Base-by-base conservation (phyloP, 2,888 invertebrate genomes). In the Spisula solida region DNA sequence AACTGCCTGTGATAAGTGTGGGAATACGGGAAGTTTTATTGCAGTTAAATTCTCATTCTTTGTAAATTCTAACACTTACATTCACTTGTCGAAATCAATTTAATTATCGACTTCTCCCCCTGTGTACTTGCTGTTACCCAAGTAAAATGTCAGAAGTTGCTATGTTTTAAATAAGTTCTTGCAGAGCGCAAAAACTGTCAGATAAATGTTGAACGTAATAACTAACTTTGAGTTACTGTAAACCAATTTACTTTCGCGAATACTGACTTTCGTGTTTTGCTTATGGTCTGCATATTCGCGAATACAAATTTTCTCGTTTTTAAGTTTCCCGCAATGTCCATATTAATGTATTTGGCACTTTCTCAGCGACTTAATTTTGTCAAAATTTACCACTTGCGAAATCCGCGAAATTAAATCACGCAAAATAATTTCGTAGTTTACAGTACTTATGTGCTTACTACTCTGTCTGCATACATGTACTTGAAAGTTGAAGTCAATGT, bases 71-170 rank as follows among this genome's bases (percentile, higher is more conserved):
- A 25, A 25, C n/a, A 6, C 60, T 66, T 10, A 66, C n/a, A 66
- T 66, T 66, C 0, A n/a, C 60, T 25, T 66, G 60, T 66, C 60
- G n/a, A 1, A 20, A 25, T 25, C 60, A 66, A 66, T 66, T 25
- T 66, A 66, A 66, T 66, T 66, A 66, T 66, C 12, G 25, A 66
- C 25, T 66, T 66, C 25, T 66, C 60, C 60, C 10, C 20, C 10
- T n/a, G n/a, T 66, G 12, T n/a, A n/a, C n/a, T n/a, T n/a, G n/a
- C 60, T 25, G 25, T 66, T n/a, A 6, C 60, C 5, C n/a, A 66
- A 66, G 25, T 66, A 66, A 66, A 66, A 66, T 66, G 60, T 66
- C 60, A 66, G 60, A 25, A 66, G 25, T 20, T 66, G n/a, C 60
- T 66, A 25, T n/a, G 60, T 66, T 66, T 25, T 25, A 66, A 66